These are phyloP conservation scores for Nothobranchius furzeri DNA, from an alignment of 2,113 vertebrate genomes.

Conservation along the genomic window DNA sequence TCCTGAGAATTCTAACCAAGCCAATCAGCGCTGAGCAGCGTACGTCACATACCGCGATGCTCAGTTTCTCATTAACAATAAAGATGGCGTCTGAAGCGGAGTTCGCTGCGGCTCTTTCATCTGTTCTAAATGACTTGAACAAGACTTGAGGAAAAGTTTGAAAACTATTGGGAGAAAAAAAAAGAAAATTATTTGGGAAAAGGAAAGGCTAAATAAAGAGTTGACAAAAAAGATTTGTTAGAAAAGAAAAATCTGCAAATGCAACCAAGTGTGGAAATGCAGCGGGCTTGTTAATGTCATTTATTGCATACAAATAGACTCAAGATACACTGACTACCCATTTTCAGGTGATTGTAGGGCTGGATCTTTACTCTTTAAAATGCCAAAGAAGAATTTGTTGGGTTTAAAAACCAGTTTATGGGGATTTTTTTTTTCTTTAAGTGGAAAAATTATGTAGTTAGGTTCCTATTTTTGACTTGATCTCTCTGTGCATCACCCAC, in stretches of 20 bases:
- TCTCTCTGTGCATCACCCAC: slow-evolving; percentile 29
- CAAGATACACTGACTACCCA: slow-evolving; percentile 34
- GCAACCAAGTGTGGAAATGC: neutral
- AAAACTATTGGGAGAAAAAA: neutral
- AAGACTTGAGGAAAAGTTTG: too few species aligned
- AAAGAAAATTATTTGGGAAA: neutral
- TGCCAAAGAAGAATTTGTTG: slow-evolving; percentile 43
- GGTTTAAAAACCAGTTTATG: slow-evolving; percentile 40
- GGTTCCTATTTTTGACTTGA: slow-evolving; percentile 29
- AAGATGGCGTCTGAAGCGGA: too few species aligned
- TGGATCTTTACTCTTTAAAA: slow-evolving; percentile 33
- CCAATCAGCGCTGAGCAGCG: too few species aligned
- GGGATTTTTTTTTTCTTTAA: slow-evolving; percentile 45
- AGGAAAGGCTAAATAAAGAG: neutral
- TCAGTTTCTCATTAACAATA: too few species aligned
- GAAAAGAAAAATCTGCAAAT: slow-evolving; percentile 4
- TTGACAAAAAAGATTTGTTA: neutral
- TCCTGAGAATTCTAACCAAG: too few species aligned
- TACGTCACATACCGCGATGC: too few species aligned
- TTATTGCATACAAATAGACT: slow-evolving; percentile 40
- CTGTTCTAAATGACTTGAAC: too few species aligned
- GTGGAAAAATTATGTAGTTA: slow-evolving; percentile 28
- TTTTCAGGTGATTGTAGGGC: slow-evolving; percentile 51
- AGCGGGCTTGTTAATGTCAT: slow-evolving; percentile 45
- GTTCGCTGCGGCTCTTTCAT: too few species aligned